These are phyloP conservation scores for Nomada lathburiana DNA, from an alignment of 2,888 invertebrate genomes.

Conservation along the genomic window DNA sequence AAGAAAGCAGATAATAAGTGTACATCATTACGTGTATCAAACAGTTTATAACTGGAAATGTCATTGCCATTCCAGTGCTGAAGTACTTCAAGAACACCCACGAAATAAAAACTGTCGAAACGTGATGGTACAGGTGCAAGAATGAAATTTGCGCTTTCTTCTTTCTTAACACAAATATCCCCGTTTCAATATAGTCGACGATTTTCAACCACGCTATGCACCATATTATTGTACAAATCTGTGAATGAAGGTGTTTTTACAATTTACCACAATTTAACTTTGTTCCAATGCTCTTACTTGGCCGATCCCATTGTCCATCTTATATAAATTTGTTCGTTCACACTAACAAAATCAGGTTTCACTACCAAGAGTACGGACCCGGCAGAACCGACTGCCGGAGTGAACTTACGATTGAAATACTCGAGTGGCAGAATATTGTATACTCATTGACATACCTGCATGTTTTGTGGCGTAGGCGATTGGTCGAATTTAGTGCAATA, in stretches of 20 bases:
- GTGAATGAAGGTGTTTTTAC: neutral
- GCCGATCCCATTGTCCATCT: too few species aligned
- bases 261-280: too few species aligned
- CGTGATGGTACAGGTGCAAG: slow-evolving; percentile 87
- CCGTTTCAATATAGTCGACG: slow-evolving; percentile 88
- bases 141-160: slow-evolving; percentile 87
- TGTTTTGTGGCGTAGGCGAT: neutral
- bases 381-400: too few species aligned
- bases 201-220: slow-evolving; percentile 88
- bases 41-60: slow-evolving; percentile 87
- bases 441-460: neutral
- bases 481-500: neutral
- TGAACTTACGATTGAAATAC: too few species aligned
- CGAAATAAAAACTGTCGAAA: slow-evolving; percentile 86
- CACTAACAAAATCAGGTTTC: too few species aligned
- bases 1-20: slow-evolving; percentile 88
- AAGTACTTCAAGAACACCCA: slow-evolving; percentile 87
- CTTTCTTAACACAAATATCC: slow-evolving; percentile 89
- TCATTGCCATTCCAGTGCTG: slow-evolving; percentile 87
- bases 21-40: slow-evolving; percentile 91
- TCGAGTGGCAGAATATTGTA: too few species aligned
- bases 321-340: too few species aligned
- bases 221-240: slow-evolving; percentile 84
- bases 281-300: too few species aligned
- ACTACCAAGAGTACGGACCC: too few species aligned